Evolutionary conservation across 2,113 vertebrate genomes (phyloP).

Genomic region (Hirundichthys speculiger): DNA sequence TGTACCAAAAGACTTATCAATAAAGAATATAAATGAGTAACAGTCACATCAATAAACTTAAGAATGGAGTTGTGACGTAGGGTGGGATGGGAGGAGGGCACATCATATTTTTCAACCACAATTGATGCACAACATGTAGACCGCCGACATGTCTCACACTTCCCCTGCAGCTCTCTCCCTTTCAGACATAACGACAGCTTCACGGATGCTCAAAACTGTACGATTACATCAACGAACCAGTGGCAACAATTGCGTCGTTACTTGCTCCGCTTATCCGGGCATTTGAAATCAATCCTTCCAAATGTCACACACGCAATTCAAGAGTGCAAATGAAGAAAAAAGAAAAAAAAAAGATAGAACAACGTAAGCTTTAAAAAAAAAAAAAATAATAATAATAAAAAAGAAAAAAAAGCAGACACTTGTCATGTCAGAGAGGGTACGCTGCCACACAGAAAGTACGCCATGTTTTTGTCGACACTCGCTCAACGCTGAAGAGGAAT

Average conservation of each 20-base stretch:
- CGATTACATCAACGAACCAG: constrained; percentile 57
- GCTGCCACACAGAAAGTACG: constrained; percentile 23
- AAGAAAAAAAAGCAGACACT: constrained; percentile 64
- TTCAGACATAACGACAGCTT: constrained; percentile 62
- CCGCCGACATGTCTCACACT: constrained; percentile 45
- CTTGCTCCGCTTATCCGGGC: constrained; percentile 33
- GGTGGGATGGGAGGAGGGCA: not conserved
- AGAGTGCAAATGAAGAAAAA: constrained; percentile 64
- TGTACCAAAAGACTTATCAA: constrained; percentile 80
- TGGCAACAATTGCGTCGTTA: constrained; percentile 49
- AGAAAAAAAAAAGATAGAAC: constrained; percentile 31
- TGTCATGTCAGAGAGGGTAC: constrained; percentile 59
- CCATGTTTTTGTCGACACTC: constrained; percentile 41
- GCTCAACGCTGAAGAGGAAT: constrained; percentile 50
- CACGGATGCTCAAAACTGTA: constrained; percentile 58
- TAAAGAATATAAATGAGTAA: constrained; percentile 80
- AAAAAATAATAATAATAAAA: no score
- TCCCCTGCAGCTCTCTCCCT: constrained; percentile 60
- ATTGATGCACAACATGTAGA: constrained; percentile 71
- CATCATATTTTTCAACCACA: constrained; percentile 53
- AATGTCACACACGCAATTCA: constrained; percentile 50
- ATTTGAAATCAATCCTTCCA: constrained; percentile 48
- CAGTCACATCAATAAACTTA: constrained; percentile 81
- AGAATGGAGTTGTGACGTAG: constrained; percentile 60
- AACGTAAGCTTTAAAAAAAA: not conserved